A percentile compares a stretch with the other conserved stretches of the same genome.
These are phyloP conservation scores for Zaprionus ornatus DNA, from an alignment of 1,140 invertebrate species.

Conservation along the genomic window DNA sequence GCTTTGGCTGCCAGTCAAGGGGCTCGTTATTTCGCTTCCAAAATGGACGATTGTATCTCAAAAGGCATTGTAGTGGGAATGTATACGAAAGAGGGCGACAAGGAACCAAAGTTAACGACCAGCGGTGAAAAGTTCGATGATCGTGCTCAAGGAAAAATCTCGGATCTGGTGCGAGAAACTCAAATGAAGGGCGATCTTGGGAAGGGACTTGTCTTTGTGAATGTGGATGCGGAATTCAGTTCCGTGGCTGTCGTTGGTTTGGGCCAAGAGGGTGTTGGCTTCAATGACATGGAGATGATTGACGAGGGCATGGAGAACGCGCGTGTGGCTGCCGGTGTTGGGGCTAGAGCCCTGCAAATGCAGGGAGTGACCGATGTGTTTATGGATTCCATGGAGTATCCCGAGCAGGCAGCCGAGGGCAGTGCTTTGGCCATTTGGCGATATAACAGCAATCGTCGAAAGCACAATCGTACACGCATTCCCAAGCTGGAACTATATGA, in stretches of 20 bases:
- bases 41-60: constrained; percentile 37
- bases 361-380: constrained; percentile 86
- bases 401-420: constrained; percentile 91
- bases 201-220: constrained; percentile 86
- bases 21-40: constrained; percentile 19
- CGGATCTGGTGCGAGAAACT: constrained; percentile 72
- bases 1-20: background rate
- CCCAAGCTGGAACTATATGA: constrained; percentile 85
- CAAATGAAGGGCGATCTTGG: constrained; percentile 83
- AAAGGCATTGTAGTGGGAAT: constrained; percentile 84
- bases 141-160: constrained; percentile 75
- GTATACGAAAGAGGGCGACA: constrained; percentile 78
- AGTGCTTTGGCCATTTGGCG: constrained; percentile 87
- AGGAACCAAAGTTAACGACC: constrained; percentile 72
- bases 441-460: constrained; percentile 87
- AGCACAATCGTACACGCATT: constrained; percentile 84
- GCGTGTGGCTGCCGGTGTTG: constrained; percentile 85
- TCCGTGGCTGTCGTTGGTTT: constrained; percentile 89
- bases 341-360: constrained; percentile 85
- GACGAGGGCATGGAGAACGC: constrained; percentile 87
- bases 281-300: constrained; percentile 87
- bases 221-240: constrained; percentile 87
- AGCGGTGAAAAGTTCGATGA: constrained; percentile 83
- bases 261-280: constrained; percentile 87
- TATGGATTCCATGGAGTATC: constrained; percentile 89